Base-by-base conservation (phyloP, 2,888 invertebrate genomes). In the Megastigmus dorsalis region DNA sequence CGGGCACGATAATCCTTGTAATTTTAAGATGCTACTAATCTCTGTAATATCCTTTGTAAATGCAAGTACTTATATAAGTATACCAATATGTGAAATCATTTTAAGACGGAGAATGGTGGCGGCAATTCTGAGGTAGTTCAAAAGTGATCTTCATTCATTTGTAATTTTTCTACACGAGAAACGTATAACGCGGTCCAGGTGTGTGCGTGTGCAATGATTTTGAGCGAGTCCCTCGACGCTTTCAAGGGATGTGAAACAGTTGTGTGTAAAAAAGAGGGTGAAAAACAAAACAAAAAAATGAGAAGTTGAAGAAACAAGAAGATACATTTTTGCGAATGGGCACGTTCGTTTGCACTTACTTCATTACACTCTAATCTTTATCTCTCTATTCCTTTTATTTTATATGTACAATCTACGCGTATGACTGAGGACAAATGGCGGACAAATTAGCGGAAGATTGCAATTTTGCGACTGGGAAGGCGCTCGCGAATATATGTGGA, bases 81-180 rank as follows among this genome's bases (percentile, higher is more conserved):
- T 10, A 41, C 1, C 38, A 13, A 23, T 9, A 2, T 2, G 2
- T 2, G n/a, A 50, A 63, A 15, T 5, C 9, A 7, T 30, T 10
- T 38, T 30, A n/a, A 45, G 33, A 13, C 10, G 10, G 41, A 52
- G 33, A n/a, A 62, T 23, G 7, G 23, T 18, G 5, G 41, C 28
- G 33, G 20, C n/a, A 33, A 18, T 63, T 28, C 18, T n/a, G 54
- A 70, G 54, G 18, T 23, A 38, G 15, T 18, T 20, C 9, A 36
- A 52, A 59, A 33, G 41, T 43, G 48, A 60, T 15, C 70, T 63
- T 68, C 43, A 23, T 75, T 71, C 67, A 55, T 63, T 72, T 71
- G 68, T 75, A 71, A 72, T 75, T 72, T 72, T 68, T 75, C 55
- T 75, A 72, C 33, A 71, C 10, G 36, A 41, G 15, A 74, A 45